phyloP scores from a whole-genome alignment of 2,797 vertebrate species.

The Pteropus rufus region DNA sequence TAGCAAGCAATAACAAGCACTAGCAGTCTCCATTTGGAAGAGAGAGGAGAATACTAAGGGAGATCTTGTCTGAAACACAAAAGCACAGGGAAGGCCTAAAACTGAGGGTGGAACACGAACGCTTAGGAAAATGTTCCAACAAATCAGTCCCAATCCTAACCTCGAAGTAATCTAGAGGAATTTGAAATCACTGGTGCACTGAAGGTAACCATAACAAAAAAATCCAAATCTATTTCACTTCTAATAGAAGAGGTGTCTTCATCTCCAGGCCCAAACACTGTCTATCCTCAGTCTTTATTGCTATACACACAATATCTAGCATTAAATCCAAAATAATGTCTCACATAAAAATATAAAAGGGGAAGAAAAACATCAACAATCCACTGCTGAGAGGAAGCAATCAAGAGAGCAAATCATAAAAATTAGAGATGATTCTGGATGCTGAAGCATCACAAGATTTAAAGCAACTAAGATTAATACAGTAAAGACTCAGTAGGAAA shows the following conservation, averaged over 20 bases:
- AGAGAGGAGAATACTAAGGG: neutral
- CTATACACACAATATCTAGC: neutral
- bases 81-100: neutral
- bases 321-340: constrained; percentile 9
- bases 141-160: neutral
- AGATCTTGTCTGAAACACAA: neutral
- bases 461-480: neutral
- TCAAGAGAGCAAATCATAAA: neutral
- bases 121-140: neutral
- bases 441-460: neutral
- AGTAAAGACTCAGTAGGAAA: neutral
- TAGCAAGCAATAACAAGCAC: neutral
- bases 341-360: neutral
- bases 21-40: neutral
- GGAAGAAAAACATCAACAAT: neutral
- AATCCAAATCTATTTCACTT: neutral
- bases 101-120: neutral
- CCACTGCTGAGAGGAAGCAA: neutral
- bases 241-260: neutral
- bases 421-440: neutral
- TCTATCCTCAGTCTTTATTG: neutral
- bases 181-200: neutral
- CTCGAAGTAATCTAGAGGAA: neutral
- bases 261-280: neutral
- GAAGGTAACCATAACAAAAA: neutral